Base-by-base conservation (phyloP, 2,888 invertebrate species). In the Teleiodes luculella region DNA sequence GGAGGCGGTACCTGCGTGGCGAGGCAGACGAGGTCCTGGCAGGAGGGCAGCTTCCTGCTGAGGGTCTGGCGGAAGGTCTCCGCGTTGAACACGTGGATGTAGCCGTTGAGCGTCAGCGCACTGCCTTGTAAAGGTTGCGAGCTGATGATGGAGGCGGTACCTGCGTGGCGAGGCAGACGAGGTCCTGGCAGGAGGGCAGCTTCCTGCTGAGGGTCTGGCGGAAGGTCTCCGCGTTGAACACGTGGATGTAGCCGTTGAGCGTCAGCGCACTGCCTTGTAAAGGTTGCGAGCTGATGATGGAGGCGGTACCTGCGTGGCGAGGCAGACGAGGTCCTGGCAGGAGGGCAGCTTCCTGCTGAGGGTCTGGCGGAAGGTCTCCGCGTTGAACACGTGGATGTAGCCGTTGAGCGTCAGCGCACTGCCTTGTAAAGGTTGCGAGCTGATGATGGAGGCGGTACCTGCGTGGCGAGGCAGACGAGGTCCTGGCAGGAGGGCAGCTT, bases 351-450 rank as follows among this genome's bases (percentile, higher is more conserved):
- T 96, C 53, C 95, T 89, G 5, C 96, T 96, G 66, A 96, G 91
- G 74, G 95, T 96, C 91, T 97, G 97, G 58, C 93, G 93, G 82
- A 98, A 97, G 10, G 94, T 94, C 80, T 96, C 95, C 0, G 97
- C 96, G 86, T 94, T 96, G 93, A 97, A 98, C 65, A 98, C 94
- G 86, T 98, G 98, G 75, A 98, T 96, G 81, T 95, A 97, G 0
- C 97, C 97, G 84, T 98, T 98, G 7, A 98, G 89, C 0, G 97
- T 97, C 2, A 4, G n/a, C n/a, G n/a, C n/a, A n/a, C n/a, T n/a
- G n/a, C n/a, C n/a, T n/a, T n/a, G n/a, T n/a, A n/a, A n/a, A n/a
- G n/a, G n/a, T n/a, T n/a, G n/a, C n/a, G n/a, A n/a, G n/a, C n/a
- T n/a, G n/a, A n/a, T n/a, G n/a, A n/a, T n/a, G n/a, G n/a, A n/a